Percentiles rank a stretch among this genome's conserved stretches.
phyloP scores from a whole-genome alignment of 2,113 vertebrate species.

The Ciconia boyciana region DNA sequence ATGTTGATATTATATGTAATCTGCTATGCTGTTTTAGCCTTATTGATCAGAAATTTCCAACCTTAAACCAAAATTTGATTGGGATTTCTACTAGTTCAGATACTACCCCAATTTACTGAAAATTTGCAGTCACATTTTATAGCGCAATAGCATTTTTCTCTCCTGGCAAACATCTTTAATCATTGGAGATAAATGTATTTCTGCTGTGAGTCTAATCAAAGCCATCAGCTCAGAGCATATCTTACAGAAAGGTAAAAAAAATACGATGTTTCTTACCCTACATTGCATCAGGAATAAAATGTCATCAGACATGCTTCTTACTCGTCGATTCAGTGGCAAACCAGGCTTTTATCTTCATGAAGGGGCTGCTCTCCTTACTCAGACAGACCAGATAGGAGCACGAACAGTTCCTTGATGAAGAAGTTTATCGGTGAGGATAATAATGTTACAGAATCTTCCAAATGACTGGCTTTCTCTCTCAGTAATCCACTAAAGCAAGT shows the following conservation, averaged over 20 bases:
- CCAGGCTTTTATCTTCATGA: conserved; percentile 66
- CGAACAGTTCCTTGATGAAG: conserved; percentile 37
- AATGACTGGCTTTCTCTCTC: conserved; percentile 30
- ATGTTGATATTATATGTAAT: not conserved
- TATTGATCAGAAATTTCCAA: not conserved
- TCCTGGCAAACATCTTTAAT: not conserved
- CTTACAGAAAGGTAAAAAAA: not conserved
- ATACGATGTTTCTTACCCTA: conserved; percentile 77
- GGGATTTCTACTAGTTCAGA: not conserved
- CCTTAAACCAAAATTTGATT: not conserved
- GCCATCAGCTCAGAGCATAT: not conserved
- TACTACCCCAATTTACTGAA: not conserved
- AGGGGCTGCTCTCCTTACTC: conserved; percentile 57
- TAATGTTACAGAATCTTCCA: conserved; percentile 35
- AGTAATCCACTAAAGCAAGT: conserved; percentile 58
- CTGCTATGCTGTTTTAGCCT: not conserved
- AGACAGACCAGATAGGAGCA: conserved; percentile 37
- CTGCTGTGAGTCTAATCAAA: conserved; percentile 3
- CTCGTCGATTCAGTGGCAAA: conserved; percentile 65
- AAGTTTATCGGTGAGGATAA: conserved; percentile 13
- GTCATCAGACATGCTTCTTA: conserved; percentile 81
- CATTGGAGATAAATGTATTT: not conserved
- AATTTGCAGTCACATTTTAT: not conserved
- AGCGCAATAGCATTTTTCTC: not conserved
- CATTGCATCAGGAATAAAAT: conserved; percentile 78